Percentiles rank a stretch among this genome's conserved stretches.
Evolutionary conservation across 2,113 vertebrate genomes (phyloP).

Genomic region (Microtus oregoni): DNA sequence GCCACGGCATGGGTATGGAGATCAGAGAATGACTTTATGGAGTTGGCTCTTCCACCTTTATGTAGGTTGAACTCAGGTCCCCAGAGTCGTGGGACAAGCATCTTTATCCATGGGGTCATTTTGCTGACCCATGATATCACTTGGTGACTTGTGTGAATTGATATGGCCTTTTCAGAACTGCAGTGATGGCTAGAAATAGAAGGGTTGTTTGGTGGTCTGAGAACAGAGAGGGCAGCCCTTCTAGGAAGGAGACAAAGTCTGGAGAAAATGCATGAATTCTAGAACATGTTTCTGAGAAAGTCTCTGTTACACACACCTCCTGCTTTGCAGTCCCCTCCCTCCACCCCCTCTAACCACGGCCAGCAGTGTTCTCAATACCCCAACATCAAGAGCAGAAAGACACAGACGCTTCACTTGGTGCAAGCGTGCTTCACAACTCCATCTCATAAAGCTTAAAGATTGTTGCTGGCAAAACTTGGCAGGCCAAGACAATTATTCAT

Average conservation of each 20-base stretch:
- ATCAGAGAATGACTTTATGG: not conserved
- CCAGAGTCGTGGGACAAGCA: not conserved
- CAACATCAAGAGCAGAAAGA: not conserved
- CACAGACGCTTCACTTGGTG: not conserved
- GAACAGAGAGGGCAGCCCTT: not conserved
- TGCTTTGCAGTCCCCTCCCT: too few species aligned
- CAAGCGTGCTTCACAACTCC: not conserved
- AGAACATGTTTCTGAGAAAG: not conserved
- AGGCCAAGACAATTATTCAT: not conserved
- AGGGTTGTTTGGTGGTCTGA: not conserved
- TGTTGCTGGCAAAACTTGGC: not conserved
- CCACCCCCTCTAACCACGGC: too few species aligned
- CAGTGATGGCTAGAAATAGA: not conserved
- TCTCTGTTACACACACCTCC: fast-evolving
- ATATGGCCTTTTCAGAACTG: not conserved
- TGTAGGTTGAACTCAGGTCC: not conserved
- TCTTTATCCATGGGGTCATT: not conserved
- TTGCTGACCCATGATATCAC: not conserved
- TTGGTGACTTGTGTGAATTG: not conserved
- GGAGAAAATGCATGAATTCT: not conserved
- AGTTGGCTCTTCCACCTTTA: not conserved
- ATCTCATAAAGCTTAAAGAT: not conserved
- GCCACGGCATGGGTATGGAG: not conserved
- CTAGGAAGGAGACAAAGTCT: not conserved
- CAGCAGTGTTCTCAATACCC: not conserved